These are phyloP conservation scores for Cheilosia urbana DNA, from an alignment of 2,888 invertebrate genomes.

Conservation along the genomic window DNA sequence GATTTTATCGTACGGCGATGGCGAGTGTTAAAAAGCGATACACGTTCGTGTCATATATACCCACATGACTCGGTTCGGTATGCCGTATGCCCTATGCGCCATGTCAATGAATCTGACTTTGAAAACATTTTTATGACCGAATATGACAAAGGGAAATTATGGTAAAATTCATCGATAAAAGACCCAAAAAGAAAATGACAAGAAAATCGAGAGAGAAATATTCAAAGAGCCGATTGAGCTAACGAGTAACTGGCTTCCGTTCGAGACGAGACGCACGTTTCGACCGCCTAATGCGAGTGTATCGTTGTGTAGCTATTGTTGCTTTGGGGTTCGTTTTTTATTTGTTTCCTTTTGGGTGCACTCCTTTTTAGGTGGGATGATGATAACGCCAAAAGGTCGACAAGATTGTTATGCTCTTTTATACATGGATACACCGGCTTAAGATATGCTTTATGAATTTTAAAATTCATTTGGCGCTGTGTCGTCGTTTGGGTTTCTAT, in stretches of 20 bases:
- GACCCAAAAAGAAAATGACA: constrained; percentile 29
- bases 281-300: constrained; percentile 33
- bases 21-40: constrained; percentile 69
- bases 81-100: constrained; percentile 49
- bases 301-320: constrained; percentile 10
- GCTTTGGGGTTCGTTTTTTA: constrained; percentile 7
- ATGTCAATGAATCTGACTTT: constrained; percentile 46
- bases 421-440: constrained; percentile 15
- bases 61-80: constrained; percentile 7
- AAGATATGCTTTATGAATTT: constrained; percentile 58
- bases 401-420: constrained; percentile 17
- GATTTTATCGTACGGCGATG: constrained; percentile 59
- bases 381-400: constrained; percentile 73
- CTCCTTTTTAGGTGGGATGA: constrained; percentile 71
- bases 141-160: constrained; percentile 75
- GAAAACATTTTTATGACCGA: constrained; percentile 67
- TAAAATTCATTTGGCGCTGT: constrained; percentile 60
- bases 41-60: constrained; percentile 65
- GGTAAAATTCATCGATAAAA: constrained; percentile 67
- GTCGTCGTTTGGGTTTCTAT: constrained; percentile 23
- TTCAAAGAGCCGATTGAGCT: constrained; percentile 45
- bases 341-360: constrained; percentile 56
- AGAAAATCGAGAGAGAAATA: constrained; percentile 52
- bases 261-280: constrained; percentile 62
- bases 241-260: constrained; percentile 67